A percentile compares a stretch with the other conserved stretches of the same genome.
Conservation (phyloP, 1,140 invertebrate genomes). For the Hydropsyche tenuis region DNA sequence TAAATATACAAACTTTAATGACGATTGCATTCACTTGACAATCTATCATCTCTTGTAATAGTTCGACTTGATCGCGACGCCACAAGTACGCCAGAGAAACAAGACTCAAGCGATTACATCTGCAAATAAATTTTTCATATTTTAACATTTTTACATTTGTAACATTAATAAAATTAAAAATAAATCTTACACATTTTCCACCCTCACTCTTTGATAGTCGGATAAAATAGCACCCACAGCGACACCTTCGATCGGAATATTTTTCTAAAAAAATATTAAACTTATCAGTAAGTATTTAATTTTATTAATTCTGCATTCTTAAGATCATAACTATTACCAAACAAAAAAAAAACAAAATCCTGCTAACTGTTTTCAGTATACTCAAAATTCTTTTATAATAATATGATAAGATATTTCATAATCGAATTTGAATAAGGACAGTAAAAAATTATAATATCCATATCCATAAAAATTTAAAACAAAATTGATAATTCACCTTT, state of each 20-base stretch:
- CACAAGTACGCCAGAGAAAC: constrained; percentile 92
- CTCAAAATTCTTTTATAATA: too few species aligned
- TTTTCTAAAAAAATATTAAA: constrained; percentile 68
- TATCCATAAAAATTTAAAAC: neutral
- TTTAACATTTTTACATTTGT: constrained; percentile 31
- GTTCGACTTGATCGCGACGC: constrained; percentile 90
- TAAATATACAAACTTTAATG: constrained; percentile 74
- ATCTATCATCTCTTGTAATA: constrained; percentile 97
- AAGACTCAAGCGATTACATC: constrained; percentile 88
- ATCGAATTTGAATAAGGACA: neutral
- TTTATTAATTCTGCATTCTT: too few species aligned
- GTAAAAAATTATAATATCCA: neutral
- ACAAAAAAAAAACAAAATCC: neutral
- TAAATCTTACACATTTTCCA: constrained; percentile 93
- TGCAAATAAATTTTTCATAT: constrained; percentile 54
- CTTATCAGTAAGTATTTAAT: too few species aligned
- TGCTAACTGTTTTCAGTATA: too few species aligned
- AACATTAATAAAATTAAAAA: constrained; percentile 36
- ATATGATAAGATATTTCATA: too few species aligned
- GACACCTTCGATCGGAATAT: constrained; percentile 87
- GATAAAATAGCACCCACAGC: constrained; percentile 97
- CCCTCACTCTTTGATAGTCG: constrained; percentile 95
- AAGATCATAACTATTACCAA: too few species aligned
- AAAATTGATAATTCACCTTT: constrained; percentile 68
- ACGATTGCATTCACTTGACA: constrained; percentile 91